A percentile compares a stretch with the other conserved stretches of the same genome.
Evolutionary conservation across 1,140 invertebrate genomes (phyloP).

Genomic region (Aphelenchoides avenae): DNA sequence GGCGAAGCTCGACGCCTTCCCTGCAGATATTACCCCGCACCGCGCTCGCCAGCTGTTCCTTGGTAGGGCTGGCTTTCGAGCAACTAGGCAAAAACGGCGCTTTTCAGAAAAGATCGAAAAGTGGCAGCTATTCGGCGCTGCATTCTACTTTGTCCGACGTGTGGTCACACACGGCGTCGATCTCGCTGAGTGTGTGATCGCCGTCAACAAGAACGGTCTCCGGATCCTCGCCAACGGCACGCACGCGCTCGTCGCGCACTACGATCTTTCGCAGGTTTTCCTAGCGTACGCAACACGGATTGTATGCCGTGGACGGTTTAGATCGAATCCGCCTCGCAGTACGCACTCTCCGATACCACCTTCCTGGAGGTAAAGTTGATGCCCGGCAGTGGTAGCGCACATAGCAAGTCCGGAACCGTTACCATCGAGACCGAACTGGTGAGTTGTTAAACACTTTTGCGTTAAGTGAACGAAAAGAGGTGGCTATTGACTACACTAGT

Average conservation of each 20-base stretch:
- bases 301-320: constrained; percentile 69
- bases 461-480: no score
- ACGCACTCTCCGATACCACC: constrained; percentile 7
- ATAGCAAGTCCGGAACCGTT: constrained; percentile 90
- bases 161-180: constrained; percentile 7
- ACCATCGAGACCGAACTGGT: constrained; percentile 93
- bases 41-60: constrained; percentile 38
- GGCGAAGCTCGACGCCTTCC: constrained; percentile 16
- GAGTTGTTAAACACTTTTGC: constrained; percentile 5
- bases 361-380: constrained; percentile 73
- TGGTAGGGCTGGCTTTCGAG: constrained; percentile 28
- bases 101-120: constrained; percentile 75
- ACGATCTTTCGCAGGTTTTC: constrained; percentile 15
- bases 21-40: constrained; percentile 7
- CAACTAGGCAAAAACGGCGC: constrained; percentile 19
- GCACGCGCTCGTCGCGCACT: constrained; percentile 9
- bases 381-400: constrained; percentile 93
- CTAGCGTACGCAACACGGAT: neutral
- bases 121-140: constrained; percentile 93
- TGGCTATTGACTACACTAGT: constrained; percentile 16
- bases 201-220: constrained; percentile 28
- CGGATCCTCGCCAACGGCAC: constrained; percentile 13
- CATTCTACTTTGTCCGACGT: constrained; percentile 71
- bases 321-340: constrained; percentile 30
- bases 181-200: constrained; percentile 19